Evolutionary conservation across 2,797 vertebrate genomes (phyloP).

Genomic region (Coracias cyanogaster): DNA sequence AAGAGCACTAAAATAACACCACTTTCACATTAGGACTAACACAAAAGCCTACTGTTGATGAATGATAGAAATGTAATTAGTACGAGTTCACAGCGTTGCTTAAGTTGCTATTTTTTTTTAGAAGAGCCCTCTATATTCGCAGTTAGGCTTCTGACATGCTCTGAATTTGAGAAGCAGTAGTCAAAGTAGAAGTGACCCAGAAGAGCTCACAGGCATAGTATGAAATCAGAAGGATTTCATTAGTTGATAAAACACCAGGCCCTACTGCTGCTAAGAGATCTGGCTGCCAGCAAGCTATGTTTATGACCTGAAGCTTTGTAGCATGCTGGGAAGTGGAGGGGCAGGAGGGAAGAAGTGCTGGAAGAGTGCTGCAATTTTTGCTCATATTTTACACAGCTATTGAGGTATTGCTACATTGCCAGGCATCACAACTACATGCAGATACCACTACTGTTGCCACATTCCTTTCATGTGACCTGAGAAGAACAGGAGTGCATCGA

Average conservation of each 20-base stretch:
- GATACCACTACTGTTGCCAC: not conserved
- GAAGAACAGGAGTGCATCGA: not conserved
- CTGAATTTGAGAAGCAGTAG: not conserved
- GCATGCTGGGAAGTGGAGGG: not conserved
- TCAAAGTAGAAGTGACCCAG: not conserved
- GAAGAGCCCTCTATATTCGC: constrained; percentile 26
- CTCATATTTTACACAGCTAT: not conserved
- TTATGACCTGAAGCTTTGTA: not conserved
- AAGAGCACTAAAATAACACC: constrained; percentile 69
- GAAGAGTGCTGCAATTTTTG: not conserved
- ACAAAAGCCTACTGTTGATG: constrained; percentile 58
- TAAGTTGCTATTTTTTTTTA: constrained; percentile 53
- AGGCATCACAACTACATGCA: not conserved
- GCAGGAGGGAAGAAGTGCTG: not conserved
- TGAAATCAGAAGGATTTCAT: constrained; percentile 2
- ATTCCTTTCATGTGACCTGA: not conserved
- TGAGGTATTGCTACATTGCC: not conserved
- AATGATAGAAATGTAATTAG: constrained; percentile 68
- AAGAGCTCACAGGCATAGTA: not conserved
- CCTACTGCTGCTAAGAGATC: not conserved
- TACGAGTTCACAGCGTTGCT: not conserved
- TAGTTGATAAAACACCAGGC: not conserved
- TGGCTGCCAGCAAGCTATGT: not conserved
- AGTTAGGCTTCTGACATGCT: constrained; percentile 6
- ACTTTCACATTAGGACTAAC: constrained; percentile 40